phyloP scores from a whole-genome alignment of 2,888 invertebrate genomes.

The Meloe dianella region DNA sequence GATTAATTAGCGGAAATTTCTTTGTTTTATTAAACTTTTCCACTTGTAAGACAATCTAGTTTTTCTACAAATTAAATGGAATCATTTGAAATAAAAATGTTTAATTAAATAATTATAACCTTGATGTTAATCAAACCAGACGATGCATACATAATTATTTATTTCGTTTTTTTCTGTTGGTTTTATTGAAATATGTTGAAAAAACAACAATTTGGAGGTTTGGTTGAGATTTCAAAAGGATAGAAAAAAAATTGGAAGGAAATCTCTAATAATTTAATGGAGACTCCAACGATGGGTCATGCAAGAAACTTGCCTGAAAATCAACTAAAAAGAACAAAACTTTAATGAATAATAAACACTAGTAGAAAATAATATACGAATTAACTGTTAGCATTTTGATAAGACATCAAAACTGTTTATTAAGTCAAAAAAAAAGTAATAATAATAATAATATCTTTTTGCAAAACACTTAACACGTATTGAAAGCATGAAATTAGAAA shows the following conservation, averaged over 20 bases:
- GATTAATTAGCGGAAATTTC: not conserved
- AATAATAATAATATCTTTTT: too few species aligned
- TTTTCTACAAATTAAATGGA: not conserved
- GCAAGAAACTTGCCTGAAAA: not conserved
- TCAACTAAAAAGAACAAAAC: not conserved
- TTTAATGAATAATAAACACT: too few species aligned
- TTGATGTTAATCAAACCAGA: not conserved
- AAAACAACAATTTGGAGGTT: too few species aligned
- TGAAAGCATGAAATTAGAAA: not conserved
- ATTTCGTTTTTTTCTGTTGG: too few species aligned
- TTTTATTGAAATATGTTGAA: too few species aligned
- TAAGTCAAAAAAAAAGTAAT: not conserved
- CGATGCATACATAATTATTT: too few species aligned
- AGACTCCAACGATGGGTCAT: not conserved
- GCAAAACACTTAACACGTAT: not conserved
- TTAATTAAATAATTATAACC: not conserved
- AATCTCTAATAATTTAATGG: not conserved
- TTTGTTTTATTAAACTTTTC: not conserved
- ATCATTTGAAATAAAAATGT: not conserved
- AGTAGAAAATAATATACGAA: not conserved
- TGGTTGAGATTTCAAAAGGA: too few species aligned
- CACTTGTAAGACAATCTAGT: too few species aligned
- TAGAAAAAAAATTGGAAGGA: not conserved
- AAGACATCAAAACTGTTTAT: not conserved
- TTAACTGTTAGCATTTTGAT: conserved; percentile 1